These are phyloP conservation scores for Ephestia elutella DNA, from an alignment of 1,140 invertebrate species.

Conservation along the genomic window DNA sequence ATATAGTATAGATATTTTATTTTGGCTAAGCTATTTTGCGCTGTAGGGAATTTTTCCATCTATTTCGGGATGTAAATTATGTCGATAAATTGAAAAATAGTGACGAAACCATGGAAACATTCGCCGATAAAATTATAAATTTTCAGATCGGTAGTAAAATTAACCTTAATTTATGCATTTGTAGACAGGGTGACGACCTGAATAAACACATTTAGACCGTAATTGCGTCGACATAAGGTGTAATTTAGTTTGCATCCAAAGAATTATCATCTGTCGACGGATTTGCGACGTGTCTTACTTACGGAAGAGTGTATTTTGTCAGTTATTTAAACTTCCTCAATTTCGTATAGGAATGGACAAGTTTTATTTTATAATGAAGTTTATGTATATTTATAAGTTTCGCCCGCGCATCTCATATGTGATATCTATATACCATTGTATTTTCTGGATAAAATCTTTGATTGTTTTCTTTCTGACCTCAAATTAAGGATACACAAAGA, in stretches of 20 bases:
- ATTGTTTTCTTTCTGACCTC: too few species aligned
- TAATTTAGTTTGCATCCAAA: constrained; percentile 29
- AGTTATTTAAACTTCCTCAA: not conserved
- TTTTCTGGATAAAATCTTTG: too few species aligned
- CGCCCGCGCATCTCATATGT: too few species aligned
- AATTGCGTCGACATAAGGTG: constrained; percentile 28
- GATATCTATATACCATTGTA: too few species aligned
- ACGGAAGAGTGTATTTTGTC: not conserved
- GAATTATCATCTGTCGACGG: constrained; percentile 21
- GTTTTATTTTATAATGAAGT: too few species aligned
- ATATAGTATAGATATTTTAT: too few species aligned
- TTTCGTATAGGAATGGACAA: not conserved
- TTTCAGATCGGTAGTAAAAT: constrained; percentile 10
- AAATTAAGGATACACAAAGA: too few species aligned
- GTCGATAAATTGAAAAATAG: too few species aligned
- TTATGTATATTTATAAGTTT: too few species aligned
- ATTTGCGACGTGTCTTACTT: constrained; percentile 25
- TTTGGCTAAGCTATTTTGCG: too few species aligned
- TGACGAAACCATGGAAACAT: not conserved
- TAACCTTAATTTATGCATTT: constrained; percentile 20
- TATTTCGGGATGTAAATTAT: too few species aligned
- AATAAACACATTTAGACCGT: constrained; percentile 26
- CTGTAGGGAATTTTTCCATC: too few species aligned
- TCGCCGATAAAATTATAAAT: not conserved
- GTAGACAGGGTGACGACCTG: constrained; percentile 25